phyloP scores from a whole-genome alignment of 2,888 invertebrate genomes.

The Chelonus formosanus region DNA sequence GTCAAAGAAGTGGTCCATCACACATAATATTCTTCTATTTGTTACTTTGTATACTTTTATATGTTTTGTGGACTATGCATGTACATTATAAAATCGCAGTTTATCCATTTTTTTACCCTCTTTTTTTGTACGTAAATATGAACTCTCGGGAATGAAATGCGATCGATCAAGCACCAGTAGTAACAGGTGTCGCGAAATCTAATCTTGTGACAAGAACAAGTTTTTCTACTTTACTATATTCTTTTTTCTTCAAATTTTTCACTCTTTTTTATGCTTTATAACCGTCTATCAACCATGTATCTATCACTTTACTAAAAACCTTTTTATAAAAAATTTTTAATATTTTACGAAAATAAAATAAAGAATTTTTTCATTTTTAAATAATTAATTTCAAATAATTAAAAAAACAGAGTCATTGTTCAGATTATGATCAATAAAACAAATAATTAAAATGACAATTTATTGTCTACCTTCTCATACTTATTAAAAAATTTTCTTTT shows the following conservation, averaged over 20 bases:
- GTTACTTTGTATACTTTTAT: not conserved
- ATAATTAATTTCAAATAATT: too few species aligned
- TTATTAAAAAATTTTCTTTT: too few species aligned
- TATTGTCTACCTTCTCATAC: too few species aligned
- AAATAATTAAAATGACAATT: too few species aligned
- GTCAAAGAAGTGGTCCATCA: slow-evolving; percentile 43
- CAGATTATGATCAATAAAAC: too few species aligned
- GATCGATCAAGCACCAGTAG: slow-evolving; percentile 60
- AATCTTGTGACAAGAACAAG: slow-evolving; percentile 56
- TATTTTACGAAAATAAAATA: too few species aligned
- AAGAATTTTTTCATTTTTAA: too few species aligned
- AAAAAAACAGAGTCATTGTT: too few species aligned
- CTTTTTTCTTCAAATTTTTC: slow-evolving; percentile 27
- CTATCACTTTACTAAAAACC: too few species aligned
- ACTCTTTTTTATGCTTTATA: slow-evolving; percentile 7
- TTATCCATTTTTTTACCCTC: slow-evolving; percentile 37
- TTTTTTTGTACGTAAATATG: slow-evolving; percentile 14
- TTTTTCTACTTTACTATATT: slow-evolving; percentile 60
- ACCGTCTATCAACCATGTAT: too few species aligned
- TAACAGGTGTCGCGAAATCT: slow-evolving; percentile 54
- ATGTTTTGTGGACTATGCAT: slow-evolving; percentile 20
- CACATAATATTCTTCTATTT: slow-evolving; percentile 29
- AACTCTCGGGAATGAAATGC: slow-evolving; percentile 33
- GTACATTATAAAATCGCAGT: slow-evolving; percentile 22
- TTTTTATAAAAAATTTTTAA: too few species aligned